Conservation (phyloP, 2,888 invertebrate genomes). For the Pristionchus exspectatus region DNA sequence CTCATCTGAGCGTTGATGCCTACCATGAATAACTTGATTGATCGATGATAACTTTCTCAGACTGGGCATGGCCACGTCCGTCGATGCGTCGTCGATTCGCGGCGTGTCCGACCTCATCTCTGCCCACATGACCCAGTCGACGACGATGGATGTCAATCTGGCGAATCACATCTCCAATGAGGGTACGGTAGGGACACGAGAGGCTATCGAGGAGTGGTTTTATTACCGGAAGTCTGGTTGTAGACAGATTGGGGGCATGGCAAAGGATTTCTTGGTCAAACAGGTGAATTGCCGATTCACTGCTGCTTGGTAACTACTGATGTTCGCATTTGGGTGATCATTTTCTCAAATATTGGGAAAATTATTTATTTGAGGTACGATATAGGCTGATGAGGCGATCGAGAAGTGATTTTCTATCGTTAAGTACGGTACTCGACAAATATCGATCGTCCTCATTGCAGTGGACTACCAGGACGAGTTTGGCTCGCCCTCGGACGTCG, state of each 20-base stretch:
- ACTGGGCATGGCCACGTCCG: conserved; percentile 75
- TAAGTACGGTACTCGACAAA: neutral
- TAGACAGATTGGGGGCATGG: no score
- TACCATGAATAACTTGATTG: no score
- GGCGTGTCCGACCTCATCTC: conserved; percentile 78
- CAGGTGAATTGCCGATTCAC: no score
- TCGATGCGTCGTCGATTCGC: conserved; percentile 75
- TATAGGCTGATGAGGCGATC: neutral
- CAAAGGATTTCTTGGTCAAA: no score
- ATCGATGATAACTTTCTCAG: neutral
- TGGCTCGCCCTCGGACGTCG: conserved; percentile 69
- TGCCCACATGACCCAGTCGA: conserved; percentile 78
- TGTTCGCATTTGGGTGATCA: no score
- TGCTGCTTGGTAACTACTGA: no score
- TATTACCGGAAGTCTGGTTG: no score
- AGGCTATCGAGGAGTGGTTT: neutral
- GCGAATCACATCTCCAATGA: conserved; percentile 78
- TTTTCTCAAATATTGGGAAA: no score
- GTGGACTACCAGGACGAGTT: conserved; percentile 79
- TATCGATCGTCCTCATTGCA: conserved; percentile 58
- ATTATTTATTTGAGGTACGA: no score
- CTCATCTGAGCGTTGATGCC: no score
- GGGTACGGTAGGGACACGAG: conserved; percentile 62
- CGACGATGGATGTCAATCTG: conserved; percentile 77
- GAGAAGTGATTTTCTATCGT: neutral